Percentiles rank a stretch among this genome's conserved stretches.
phyloP scores from a whole-genome alignment of 1,140 invertebrate genomes.

The Bombus confusus region DNA sequence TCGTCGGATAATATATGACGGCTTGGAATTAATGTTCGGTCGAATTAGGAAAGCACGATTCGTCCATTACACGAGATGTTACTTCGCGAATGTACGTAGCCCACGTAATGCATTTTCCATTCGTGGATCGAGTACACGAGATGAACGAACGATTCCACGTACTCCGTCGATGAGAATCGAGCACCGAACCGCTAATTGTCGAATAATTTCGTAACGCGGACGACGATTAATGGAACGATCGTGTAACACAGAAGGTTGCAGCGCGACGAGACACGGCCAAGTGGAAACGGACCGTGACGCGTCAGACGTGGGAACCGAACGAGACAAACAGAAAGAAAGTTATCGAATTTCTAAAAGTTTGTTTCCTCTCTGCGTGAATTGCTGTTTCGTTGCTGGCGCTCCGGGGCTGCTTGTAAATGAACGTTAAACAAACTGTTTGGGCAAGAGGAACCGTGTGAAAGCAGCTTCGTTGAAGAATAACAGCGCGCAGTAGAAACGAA shows the following conservation, averaged over 20 bases:
- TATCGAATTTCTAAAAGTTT: not conserved
- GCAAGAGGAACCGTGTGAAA: not conserved
- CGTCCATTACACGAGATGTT: slow-evolving; percentile 26
- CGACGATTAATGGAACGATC: slow-evolving; percentile 1
- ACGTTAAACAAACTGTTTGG: not conserved
- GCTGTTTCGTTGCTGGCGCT: not conserved
- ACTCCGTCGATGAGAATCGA: not conserved
- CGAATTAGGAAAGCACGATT: not conserved
- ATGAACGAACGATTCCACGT: not conserved
- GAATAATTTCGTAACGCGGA: not conserved
- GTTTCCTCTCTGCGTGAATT: not conserved
- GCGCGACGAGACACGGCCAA: not conserved
- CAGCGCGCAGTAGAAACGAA: not conserved
- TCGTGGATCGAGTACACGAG: not conserved
- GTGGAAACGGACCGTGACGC: not conserved
- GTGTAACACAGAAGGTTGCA: not conserved
- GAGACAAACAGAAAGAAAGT: not conserved
- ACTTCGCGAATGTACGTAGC: not conserved
- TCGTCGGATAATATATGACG: not conserved
- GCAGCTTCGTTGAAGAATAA: not conserved
- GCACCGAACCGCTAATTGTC: not conserved
- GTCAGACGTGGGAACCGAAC: not conserved
- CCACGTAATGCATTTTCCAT: slow-evolving; percentile 28
- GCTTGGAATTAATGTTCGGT: slow-evolving; percentile 8
- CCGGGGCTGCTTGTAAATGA: not conserved